phyloP scores from a whole-genome alignment of 1,140 invertebrate species.

The Drosophila punjabiensis region DNA sequence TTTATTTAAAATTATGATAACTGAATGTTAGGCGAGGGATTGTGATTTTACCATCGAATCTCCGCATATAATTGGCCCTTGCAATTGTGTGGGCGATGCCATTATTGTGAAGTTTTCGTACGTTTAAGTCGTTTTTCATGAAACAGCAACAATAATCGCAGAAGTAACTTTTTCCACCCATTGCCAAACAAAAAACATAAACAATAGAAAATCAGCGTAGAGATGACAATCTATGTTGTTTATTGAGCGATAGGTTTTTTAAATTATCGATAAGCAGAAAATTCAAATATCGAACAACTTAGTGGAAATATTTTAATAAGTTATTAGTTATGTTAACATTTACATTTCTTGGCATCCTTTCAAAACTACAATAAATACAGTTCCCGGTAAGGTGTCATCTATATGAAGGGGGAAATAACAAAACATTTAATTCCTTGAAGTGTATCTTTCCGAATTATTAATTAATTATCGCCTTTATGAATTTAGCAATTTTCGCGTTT shows the following conservation, averaged over 20 bases:
- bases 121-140: slow-evolving; percentile 79
- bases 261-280: not conserved
- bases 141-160: slow-evolving; percentile 80
- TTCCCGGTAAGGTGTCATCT: not conserved
- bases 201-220: slow-evolving; percentile 16
- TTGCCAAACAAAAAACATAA: slow-evolving; percentile 23
- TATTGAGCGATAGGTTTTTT: slow-evolving; percentile 5
- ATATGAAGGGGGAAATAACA: not conserved
- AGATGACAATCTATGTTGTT: not conserved
- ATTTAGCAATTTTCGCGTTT: not conserved
- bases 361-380: not conserved
- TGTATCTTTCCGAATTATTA: not conserved
- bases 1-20: not conserved
- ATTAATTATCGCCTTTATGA: not conserved
- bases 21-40: not conserved
- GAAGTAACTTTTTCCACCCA: slow-evolving; percentile 80
- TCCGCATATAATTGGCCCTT: slow-evolving; percentile 62
- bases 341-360: not conserved
- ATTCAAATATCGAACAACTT: not conserved
- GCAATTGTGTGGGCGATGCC: slow-evolving; percentile 68
- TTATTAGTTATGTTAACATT: not conserved
- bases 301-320: too few species aligned
- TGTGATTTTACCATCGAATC: slow-evolving; percentile 53
- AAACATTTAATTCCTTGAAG: not conserved
- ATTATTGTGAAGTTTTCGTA: slow-evolving; percentile 73